Base-by-base conservation (phyloP, 2,888 invertebrate genomes). In the Heliothis peltigera region DNA sequence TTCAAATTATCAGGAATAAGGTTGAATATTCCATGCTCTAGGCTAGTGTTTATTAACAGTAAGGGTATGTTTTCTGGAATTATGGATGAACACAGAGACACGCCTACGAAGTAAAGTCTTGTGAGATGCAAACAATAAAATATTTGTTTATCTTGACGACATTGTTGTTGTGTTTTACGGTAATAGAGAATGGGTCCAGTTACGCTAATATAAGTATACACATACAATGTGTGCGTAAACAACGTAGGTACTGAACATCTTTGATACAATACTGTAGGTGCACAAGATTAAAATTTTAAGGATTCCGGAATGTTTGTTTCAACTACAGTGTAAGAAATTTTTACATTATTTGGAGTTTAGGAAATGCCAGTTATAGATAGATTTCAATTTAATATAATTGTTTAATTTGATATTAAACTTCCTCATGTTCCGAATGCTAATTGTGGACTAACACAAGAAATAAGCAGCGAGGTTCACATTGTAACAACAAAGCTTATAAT, bases 121-220 rank as follows among this genome's bases (percentile, higher is more conserved):
- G 61, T 55, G 51, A 70, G 68, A 66, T 70, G 70, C 66, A 65
- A 75, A 72, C 64, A 73, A 71, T 61, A 68, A 65, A 64, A 58
- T 76, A 77, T 75, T 75, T 75, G 70, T 82, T 80, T 79, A 77
- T 57, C 62, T 58, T 64, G 70, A 76, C 51, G 70, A 69, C n/a
- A 17, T 64, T 59, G 21, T 57, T 63, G 52, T 56, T 47, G 42
- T 59, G 17, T 55, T 32, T n/a, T 56, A 51, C 35, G 53, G n/a
- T 57, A 35, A 39, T 54, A 42, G 25, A 25, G 48, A 42, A 62
- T 10, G 51, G n/a, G 43, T 56, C 28, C 43, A 44, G 43, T 58
- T 69, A 51, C 17, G 32, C 32, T 44, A 25, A 17, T 52, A 51
- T 42, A 15, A 19, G 35, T 35, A 55, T 10, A 28, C 12, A 7